Percentiles rank a stretch among this genome's conserved stretches.
These are phyloP conservation scores for Adelognathus sp. DNA, from an alignment of 2,888 invertebrate species.

Conservation along the genomic window DNA sequence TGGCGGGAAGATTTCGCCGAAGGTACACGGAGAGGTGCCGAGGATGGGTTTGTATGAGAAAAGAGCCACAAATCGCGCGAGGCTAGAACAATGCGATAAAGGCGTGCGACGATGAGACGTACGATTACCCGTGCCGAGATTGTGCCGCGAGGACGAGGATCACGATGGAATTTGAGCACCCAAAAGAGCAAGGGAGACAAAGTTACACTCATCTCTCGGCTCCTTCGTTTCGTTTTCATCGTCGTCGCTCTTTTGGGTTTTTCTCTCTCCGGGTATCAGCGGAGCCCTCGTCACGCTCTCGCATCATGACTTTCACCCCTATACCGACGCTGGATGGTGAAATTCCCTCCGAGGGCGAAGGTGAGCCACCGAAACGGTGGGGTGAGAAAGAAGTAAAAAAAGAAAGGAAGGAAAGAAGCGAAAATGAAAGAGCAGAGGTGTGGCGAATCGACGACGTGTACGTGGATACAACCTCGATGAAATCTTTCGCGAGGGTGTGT, in stretches of 20 bases:
- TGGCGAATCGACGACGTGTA: neutral
- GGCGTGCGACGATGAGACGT: neutral
- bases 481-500: constrained; percentile 23
- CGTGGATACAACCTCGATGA: constrained; percentile 23
- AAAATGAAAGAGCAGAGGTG: neutral
- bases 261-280: no score
- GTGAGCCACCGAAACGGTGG: neutral
- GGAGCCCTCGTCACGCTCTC: constrained; percentile 31
- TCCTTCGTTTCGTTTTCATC: neutral
- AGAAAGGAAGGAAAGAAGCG: neutral
- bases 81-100: constrained; percentile 22
- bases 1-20: neutral
- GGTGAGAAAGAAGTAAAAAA: neutral
- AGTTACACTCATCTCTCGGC: neutral
- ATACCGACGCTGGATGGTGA: neutral
- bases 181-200: no score
- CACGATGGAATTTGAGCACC: constrained; percentile 14
- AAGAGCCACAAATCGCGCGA: constrained; percentile 12
- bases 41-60: no score
- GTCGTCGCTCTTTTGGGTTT: constrained; percentile 1
- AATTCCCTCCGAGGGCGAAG: neutral
- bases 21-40: no score
- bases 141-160: neutral
- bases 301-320: constrained; percentile 8
- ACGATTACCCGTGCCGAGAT: neutral